Conservation (phyloP, 2,113 vertebrate species). For the Ammodytes marinus region DNA sequence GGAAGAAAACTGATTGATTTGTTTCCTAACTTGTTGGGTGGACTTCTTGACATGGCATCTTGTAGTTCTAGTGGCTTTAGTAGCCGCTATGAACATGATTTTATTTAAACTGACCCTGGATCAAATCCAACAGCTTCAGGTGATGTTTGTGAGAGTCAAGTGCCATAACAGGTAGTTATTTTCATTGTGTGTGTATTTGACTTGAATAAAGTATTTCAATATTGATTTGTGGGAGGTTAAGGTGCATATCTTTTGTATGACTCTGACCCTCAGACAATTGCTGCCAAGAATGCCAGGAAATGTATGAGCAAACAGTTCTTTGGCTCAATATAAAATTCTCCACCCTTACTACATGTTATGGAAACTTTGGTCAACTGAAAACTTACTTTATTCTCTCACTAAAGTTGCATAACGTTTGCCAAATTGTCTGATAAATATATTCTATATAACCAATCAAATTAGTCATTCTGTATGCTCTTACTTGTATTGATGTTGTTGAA, state of each 20-base stretch:
- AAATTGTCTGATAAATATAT: too few species aligned
- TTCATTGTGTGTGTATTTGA: constrained; percentile 31
- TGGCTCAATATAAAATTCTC: background rate
- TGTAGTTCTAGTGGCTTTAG: background rate
- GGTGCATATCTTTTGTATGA: background rate
- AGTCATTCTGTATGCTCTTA: background rate
- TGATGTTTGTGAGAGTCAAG: background rate
- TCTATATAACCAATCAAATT: too few species aligned
- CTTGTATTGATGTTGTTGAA: background rate
- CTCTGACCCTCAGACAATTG: too few species aligned
- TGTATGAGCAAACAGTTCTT: background rate
- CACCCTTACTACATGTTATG: background rate
- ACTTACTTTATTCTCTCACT: background rate
- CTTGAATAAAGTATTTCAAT: constrained; percentile 48
- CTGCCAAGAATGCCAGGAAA: too few species aligned
- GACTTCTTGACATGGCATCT: background rate
- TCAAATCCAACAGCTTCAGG: background rate
- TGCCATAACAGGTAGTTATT: background rate
- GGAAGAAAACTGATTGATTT: background rate
- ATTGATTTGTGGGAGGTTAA: background rate
- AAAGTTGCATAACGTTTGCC: background rate
- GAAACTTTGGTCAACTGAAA: constrained; percentile 18
- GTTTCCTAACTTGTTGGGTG: constrained; percentile 7
- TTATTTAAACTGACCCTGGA: background rate
- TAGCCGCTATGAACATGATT: background rate